Evolutionary conservation across 2,113 vertebrate genomes (phyloP), one percentile per base, ranked within the genome.

Genomic region (Arvicanthis niloticus): DNA sequence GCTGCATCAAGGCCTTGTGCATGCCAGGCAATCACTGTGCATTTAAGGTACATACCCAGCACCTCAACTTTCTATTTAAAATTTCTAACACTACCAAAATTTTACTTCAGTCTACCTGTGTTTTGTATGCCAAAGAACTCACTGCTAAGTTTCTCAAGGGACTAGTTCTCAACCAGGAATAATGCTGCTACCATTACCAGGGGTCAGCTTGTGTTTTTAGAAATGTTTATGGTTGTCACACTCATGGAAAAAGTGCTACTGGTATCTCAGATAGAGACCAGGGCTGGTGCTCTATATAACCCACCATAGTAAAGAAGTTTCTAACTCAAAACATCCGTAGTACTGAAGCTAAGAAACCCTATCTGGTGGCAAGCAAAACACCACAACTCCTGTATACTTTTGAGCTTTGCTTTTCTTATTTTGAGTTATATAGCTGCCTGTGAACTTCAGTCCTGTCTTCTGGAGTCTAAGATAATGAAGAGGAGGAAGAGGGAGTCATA

Each of bases 401-500:
- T 37, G 42, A 95, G 86, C 13, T 60, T 75, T 97, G 9, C 89
- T 91, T 93, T 67, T 82, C 86, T 89, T 72, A 42, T 68, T 51
- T 70, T 85, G 17, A 89, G 91, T 93, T 94, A 87, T 45, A 91
- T 58, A 93, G 75, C 42, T 96, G 89, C 65, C 82, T 89, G 26
- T 93, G 26, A 89, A 97, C 94, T 93, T 94, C 73, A 80, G 89
- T 37, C 37, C 45, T 89, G 93, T 89, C 84, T 89, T 96, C 94
- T 96, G 95, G 86, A 58, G 91, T 85, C 70, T 91, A 77, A 93
- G 97, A 97, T 98, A 95, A 94, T 93, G 51, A 89, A 42, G 26
- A 95, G 31, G 34, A 97, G 97, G 97, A 96, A 97, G 95, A 91
- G 78, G 1, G 37, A 91, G 68, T 91, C 89, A 86, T 92, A 90